Evolutionary conservation across 2,888 invertebrate species (phyloP).

Genomic region (Lomographa bimaculata): DNA sequence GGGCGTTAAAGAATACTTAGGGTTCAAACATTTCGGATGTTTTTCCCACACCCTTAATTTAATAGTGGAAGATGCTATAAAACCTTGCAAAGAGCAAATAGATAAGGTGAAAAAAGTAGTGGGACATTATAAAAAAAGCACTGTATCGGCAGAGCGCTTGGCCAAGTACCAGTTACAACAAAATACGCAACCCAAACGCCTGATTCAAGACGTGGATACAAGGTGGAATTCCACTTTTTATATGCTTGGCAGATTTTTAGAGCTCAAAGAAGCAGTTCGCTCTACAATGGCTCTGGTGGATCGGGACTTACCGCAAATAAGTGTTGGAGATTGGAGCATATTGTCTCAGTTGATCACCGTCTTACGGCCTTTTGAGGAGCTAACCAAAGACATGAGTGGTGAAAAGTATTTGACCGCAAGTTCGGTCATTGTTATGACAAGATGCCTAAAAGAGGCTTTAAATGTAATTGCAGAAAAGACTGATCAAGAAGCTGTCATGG

Average conservation of each 20-base stretch:
- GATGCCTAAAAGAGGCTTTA: too few species aligned
- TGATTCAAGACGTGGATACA: slow-evolving; percentile 11
- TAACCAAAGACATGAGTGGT: too few species aligned
- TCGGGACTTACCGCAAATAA: too few species aligned
- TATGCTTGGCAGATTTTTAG: slow-evolving; percentile 18
- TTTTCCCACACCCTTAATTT: slow-evolving; percentile 33
- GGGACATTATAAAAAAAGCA: slow-evolving; percentile 31
- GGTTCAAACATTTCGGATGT: slow-evolving; percentile 39
- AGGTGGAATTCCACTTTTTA: slow-evolving; percentile 20
- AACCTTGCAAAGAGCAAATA: slow-evolving; percentile 2
- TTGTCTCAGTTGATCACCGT: too few species aligned
- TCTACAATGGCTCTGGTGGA: slow-evolving; percentile 2
- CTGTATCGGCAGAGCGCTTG: slow-evolving; percentile 26
- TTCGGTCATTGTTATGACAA: too few species aligned
- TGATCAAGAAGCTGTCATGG: too few species aligned
- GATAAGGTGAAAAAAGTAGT: slow-evolving; percentile 34
- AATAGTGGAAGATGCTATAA: slow-evolving; percentile 28
- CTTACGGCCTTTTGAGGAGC: too few species aligned
- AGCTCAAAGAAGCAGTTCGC: slow-evolving; percentile 15
- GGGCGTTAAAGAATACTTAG: slow-evolving; percentile 26
- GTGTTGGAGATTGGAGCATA: too few species aligned
- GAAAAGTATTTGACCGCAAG: too few species aligned
- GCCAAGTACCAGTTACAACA: slow-evolving; percentile 33
- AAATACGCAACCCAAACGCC: slow-evolving; percentile 25
- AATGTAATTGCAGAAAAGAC: too few species aligned